Conservation (phyloP, 2,113 vertebrate genomes). For the Phrynosoma platyrhinos region DNA sequence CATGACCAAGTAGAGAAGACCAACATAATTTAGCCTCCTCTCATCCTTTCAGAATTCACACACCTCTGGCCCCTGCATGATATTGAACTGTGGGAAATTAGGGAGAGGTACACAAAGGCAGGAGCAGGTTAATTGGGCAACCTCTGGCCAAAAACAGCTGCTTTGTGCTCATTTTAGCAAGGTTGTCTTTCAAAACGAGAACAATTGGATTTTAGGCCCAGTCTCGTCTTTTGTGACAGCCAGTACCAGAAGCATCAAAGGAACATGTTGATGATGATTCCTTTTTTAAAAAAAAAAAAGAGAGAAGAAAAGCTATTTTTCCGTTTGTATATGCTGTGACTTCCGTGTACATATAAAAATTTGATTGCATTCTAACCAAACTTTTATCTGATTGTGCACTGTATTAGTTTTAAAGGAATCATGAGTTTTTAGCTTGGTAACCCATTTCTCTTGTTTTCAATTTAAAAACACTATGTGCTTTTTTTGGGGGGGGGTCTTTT, state of each 20-base stretch:
- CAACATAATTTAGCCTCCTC: too few relatives aligned
- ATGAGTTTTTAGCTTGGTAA: slow-evolving; percentile 75
- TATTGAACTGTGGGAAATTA: not conserved
- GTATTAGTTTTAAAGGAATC: slow-evolving; percentile 81
- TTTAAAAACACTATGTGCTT: slow-evolving; percentile 76
- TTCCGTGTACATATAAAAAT: slow-evolving; percentile 80
- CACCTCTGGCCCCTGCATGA: too few relatives aligned
- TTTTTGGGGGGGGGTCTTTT: slow-evolving; percentile 24
- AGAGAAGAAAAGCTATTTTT: slow-evolving; percentile 64
- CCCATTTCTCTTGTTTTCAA: slow-evolving; percentile 74
- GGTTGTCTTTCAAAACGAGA: slow-evolving; percentile 18
- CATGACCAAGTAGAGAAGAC: not conserved
- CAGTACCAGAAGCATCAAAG: slow-evolving; percentile 8
- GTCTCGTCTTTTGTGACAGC: not conserved
- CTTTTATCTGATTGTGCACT: slow-evolving; percentile 89
- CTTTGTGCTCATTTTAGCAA: slow-evolving; percentile 39
- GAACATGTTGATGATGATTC: slow-evolving; percentile 55
- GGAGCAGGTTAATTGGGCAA: slow-evolving; percentile 25
- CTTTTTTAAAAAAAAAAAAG: slow-evolving; percentile 57
- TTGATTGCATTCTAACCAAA: slow-evolving; percentile 78
- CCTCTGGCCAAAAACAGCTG: slow-evolving; percentile 42
- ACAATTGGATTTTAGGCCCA: not conserved
- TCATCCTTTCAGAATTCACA: not conserved
- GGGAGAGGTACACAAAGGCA: not conserved
- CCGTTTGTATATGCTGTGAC: slow-evolving; percentile 78